These are phyloP conservation scores for Odontocolon sp. DNA, from an alignment of 2,888 invertebrate species.

Conservation along the genomic window DNA sequence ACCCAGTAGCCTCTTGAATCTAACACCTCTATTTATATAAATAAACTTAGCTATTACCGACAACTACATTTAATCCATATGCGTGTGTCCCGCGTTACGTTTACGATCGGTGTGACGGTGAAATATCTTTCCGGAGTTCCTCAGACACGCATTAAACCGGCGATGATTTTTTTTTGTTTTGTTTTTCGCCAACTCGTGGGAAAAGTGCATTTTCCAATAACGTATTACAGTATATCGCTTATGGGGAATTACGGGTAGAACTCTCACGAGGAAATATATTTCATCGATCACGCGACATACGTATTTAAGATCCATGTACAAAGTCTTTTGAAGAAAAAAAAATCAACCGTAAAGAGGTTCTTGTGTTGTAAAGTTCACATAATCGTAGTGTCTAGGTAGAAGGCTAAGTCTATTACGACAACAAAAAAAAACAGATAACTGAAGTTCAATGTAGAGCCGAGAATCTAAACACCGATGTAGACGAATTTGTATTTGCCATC, in stretches of 20 bases:
- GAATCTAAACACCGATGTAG: constrained; percentile 78
- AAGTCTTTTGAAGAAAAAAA: constrained; percentile 73
- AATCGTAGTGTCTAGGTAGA: constrained; percentile 79
- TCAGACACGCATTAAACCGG: no score
- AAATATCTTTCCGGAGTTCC: constrained; percentile 59
- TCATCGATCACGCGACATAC: constrained; percentile 61
- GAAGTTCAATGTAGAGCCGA: constrained; percentile 63
- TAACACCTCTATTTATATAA: constrained; percentile 79
- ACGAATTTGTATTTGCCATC: constrained; percentile 78
- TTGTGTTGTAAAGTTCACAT: constrained; percentile 81
- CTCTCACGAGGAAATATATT: constrained; percentile 59
- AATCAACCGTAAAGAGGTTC: constrained; percentile 73
- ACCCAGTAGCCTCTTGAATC: constrained; percentile 75
- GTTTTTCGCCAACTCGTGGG: constrained; percentile 40
- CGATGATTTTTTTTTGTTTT: no score
- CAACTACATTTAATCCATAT: constrained; percentile 77
- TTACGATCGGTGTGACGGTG: constrained; percentile 64
- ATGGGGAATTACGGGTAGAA: constrained; percentile 50
- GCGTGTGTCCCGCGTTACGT: constrained; percentile 75
- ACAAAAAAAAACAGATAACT: constrained; percentile 66
- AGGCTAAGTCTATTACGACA: constrained; percentile 77
- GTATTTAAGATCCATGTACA: constrained; percentile 80
- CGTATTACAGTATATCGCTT: constrained; percentile 13
- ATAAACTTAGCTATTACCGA: constrained; percentile 76
- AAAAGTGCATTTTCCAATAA: constrained; percentile 44